Percentiles rank a stretch among this genome's conserved stretches.
These are phyloP conservation scores for Carcharodon carcharias DNA, from an alignment of 2,797 vertebrate genomes.

Conservation along the genomic window DNA sequence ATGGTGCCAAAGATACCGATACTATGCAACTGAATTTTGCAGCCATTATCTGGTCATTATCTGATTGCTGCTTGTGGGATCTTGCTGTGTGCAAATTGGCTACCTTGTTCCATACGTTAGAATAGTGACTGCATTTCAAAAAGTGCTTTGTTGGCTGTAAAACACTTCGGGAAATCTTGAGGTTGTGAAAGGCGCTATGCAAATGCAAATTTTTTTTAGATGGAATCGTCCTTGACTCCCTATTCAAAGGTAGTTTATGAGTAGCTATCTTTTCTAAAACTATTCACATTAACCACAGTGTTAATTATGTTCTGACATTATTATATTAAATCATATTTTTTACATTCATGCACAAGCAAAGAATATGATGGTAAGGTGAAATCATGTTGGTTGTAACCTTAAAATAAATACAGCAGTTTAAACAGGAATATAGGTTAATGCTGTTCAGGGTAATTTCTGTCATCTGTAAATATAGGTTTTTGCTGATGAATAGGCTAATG, in stretches of 20 bases:
- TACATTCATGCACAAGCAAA: background rate
- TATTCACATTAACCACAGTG: background rate
- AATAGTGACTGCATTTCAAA: background rate
- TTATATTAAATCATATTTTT: too few relatives aligned
- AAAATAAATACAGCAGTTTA: background rate
- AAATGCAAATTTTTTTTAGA: background rate
- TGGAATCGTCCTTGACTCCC: background rate
- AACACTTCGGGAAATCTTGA: background rate
- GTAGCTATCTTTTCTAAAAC: background rate
- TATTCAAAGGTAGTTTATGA: background rate
- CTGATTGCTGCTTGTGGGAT: background rate
- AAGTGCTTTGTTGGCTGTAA: background rate
- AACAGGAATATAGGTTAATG: background rate
- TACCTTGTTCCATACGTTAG: background rate
- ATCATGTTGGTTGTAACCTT: background rate
- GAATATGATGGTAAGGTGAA: background rate
- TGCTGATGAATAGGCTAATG: conserved; percentile 5
- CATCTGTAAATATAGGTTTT: conserved; percentile 26
- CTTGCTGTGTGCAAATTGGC: background rate
- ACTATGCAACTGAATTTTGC: background rate
- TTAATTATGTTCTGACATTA: background rate
- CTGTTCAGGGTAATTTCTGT: background rate
- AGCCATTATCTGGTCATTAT: too few relatives aligned
- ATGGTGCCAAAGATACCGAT: too few relatives aligned
- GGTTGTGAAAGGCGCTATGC: background rate